Percentiles rank a stretch among this genome's conserved stretches.
These are phyloP conservation scores for Polypedilum vanderplanki DNA, from an alignment of 1,140 invertebrate species.

Conservation along the genomic window DNA sequence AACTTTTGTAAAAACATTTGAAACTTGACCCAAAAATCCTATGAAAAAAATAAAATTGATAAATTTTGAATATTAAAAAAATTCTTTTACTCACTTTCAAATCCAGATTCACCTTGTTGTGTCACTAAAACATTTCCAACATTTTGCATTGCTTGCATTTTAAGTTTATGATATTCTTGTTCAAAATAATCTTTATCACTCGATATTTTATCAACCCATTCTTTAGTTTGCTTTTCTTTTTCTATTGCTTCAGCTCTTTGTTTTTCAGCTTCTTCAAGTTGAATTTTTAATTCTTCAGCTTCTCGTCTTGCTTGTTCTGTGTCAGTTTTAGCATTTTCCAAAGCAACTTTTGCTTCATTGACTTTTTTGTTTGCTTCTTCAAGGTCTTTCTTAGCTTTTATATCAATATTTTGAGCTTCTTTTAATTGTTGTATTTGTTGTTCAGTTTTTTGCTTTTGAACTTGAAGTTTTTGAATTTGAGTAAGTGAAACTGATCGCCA, in stretches of 20 bases:
- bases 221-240: slow-evolving; percentile 7
- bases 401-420: background rate
- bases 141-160: background rate
- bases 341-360: background rate
- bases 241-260: background rate
- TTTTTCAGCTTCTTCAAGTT: background rate
- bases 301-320: slow-evolving; percentile 11
- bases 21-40: background rate
- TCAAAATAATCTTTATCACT: background rate
- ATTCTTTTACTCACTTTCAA: background rate
- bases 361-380: background rate
- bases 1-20: background rate
- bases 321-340: background rate
- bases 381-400: background rate
- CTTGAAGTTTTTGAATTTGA: background rate
- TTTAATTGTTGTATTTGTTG: background rate
- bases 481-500: background rate
- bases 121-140: background rate
- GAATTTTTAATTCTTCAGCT: background rate
- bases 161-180: slow-evolving; percentile 14
- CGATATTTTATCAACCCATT: background rate
- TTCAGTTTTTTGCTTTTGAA: background rate
- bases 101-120: background rate
- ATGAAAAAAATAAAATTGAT: background rate
- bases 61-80: background rate